A percentile compares a stretch with the other conserved stretches of the same genome.
Evolutionary conservation across 2,797 vertebrate genomes (phyloP).

Genomic region (Esox lucius): DNA sequence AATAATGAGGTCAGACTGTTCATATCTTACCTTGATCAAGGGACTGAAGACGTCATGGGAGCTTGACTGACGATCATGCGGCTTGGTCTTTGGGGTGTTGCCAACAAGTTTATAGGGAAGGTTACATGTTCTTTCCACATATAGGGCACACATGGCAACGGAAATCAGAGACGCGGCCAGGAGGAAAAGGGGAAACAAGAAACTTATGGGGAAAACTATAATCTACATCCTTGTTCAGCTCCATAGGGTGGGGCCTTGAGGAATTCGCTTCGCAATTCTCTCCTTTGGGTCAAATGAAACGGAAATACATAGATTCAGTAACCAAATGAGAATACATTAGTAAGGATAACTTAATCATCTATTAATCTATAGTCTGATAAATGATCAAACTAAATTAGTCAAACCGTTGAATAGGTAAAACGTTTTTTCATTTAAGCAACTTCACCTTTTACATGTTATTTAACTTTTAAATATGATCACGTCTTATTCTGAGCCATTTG

Average conservation of each 20-base stretch:
- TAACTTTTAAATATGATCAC: neutral
- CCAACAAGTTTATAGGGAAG: constrained; percentile 31
- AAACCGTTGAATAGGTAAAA: neutral
- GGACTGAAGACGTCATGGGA: constrained; percentile 25
- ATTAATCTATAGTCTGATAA: neutral
- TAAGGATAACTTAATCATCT: neutral
- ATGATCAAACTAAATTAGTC: neutral
- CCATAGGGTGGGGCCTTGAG: constrained; percentile 80
- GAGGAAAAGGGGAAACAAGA: constrained; percentile 42
- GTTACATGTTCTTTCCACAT: constrained; percentile 21
- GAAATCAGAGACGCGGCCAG: constrained; percentile 59
- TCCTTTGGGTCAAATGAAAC: constrained; percentile 53
- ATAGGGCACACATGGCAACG: constrained; percentile 37
- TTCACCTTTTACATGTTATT: neutral
- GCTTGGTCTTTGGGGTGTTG: constrained; percentile 19
- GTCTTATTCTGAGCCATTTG: neutral
- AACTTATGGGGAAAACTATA: constrained; percentile 42
- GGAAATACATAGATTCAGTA: constrained; percentile 34
- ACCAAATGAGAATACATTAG: neutral
- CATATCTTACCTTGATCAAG: constrained; percentile 59
- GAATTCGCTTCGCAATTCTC: constrained; percentile 69
- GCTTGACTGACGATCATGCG: constrained; percentile 43
- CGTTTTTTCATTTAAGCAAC: neutral
- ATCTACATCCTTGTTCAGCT: constrained; percentile 74
- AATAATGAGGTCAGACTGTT: constrained; percentile 13